phyloP scores from a whole-genome alignment of 1,140 invertebrate species.

The Agraylea sexmaculata region DNA sequence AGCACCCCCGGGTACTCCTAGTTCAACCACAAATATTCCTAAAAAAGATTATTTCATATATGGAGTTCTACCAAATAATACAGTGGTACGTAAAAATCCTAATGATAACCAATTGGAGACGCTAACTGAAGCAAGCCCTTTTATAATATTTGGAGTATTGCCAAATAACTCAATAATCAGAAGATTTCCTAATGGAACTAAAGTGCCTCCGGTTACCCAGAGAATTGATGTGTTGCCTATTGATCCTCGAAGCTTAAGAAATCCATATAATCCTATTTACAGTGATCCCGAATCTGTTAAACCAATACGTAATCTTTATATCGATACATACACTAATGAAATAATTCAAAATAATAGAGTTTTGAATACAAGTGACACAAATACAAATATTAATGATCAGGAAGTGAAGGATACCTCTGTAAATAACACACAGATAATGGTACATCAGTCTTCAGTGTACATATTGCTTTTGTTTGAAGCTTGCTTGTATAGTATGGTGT shows the following conservation, averaged over 20 bases:
- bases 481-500: slow-evolving; percentile 15
- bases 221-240: slow-evolving; percentile 42
- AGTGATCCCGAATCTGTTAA: slow-evolving; percentile 41
- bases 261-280: slow-evolving; percentile 43
- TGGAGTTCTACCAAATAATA: slow-evolving; percentile 60
- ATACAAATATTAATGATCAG: slow-evolving; percentile 17
- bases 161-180: slow-evolving; percentile 60
- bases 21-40: slow-evolving; percentile 32
- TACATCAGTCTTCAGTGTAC: slow-evolving; percentile 27
- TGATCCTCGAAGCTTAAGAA: slow-evolving; percentile 40
- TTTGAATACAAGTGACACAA: slow-evolving; percentile 11
- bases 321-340: slow-evolving; percentile 37
- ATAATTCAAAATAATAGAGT: slow-evolving; percentile 25
- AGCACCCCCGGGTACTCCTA: slow-evolving; percentile 29
- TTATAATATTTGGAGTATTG: slow-evolving; percentile 56
- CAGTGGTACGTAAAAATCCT: slow-evolving; percentile 58
- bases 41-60: slow-evolving; percentile 57
- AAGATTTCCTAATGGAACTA: slow-evolving; percentile 60
- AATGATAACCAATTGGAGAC: slow-evolving; percentile 50
- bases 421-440: slow-evolving; percentile 41
- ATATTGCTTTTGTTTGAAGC: slow-evolving; percentile 22
- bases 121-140: slow-evolving; percentile 53
- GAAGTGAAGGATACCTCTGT: slow-evolving; percentile 40
- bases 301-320: slow-evolving; percentile 40
- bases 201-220: slow-evolving; percentile 53